Evolutionary conservation across 2,888 invertebrate species (phyloP), one percentile per base, ranked within the genome.

Genomic region (Torymus auratus): DNA sequence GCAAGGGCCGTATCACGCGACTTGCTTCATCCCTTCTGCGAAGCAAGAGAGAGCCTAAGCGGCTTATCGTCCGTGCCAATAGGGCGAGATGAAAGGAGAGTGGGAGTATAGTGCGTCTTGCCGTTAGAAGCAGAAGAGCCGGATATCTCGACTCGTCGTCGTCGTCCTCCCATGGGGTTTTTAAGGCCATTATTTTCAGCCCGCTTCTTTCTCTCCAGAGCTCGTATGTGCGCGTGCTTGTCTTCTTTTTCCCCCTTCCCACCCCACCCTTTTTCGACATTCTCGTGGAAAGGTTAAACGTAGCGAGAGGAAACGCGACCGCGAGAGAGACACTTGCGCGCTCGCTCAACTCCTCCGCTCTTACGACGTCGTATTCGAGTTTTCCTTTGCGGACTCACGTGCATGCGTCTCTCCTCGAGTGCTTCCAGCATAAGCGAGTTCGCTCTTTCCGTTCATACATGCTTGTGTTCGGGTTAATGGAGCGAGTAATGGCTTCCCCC

Each of bases 141-240:
- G 67, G 67, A 67, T 67, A 67, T 67, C 67, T 67, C 67, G 53
- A 13, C 50, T 17, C 55, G 52, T 41, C 41, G 41, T 41, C 41
- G 41, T 41, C 5, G 41, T 41, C 41, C 17, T 78, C 68, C 72
- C 68, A 17, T 23, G 73, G 55, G 73, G 15, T 65, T 61, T 68
- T 72, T 52, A 23, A 73, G 67, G 67, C 78, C 78, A 73, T 78
- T 78, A 78, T 68, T 78, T 72, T 67, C 52, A 64, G 53, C 67
- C 20, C 55, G 14, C 50, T 60, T 20, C 53, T 68, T 23, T 20
- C 53, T 55, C 23, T 56, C 55, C 1, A 17, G 52, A 52, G 53
- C 41, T 10, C 41, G 41, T 41, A 7, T 41, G 41, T 7, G 14
- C 71, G n/a, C 20, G 5, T n/a, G 20, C 20, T 14, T 65, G 50